Base-by-base conservation (phyloP, 1,140 invertebrate genomes). In the Magallana gigas region DNA sequence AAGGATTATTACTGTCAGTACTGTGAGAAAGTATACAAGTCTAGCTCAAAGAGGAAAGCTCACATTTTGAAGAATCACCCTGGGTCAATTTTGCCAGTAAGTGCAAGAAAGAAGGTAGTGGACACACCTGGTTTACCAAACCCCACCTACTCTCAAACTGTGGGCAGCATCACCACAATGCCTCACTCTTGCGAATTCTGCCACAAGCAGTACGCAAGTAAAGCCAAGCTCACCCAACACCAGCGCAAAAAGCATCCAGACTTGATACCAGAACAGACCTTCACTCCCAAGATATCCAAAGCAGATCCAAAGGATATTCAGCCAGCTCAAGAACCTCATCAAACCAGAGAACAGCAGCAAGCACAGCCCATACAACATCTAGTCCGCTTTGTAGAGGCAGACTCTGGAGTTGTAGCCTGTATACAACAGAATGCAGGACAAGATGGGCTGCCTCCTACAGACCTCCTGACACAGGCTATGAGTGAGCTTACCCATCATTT, bases 51-150 rank as follows among this genome's bases (percentile, higher is more conserved):
- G 93, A 95, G 97, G 83, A 98, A 98, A 95, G 96, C 96, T 14
- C 97, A 98, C 93, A 98, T 98, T 88, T 94, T 97, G 90, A 98
- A 98, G 94, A 97, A 97, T 94, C 97, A 98, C 96, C 97, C 97
- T 2, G 97, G 97, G 29, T 95, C 96, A 62, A 96, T 96, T 88
- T 94, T 97, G 57, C 97, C 97, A 11, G 92, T 95, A 86, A 95
- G 95, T 87, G 90, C 93, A 16, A 91, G 95, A 76, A 94, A 93
- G 90, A 95, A 95, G 68, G 58, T 85, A 11, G n/a, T 88, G 8
- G 92, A 92, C n/a, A 87, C 91, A 16, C 91, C 90, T 0, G 92
- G 91, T 1, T 29, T 93, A 7, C 90, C 92, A 1, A 92, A 92
- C 88, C 96, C 96, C 18, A 96, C 96, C 3, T 97, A 96, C 92